Percentiles rank a stretch among this genome's conserved stretches.
phyloP scores from a whole-genome alignment of 1,140 invertebrate genomes.

The Colletes gigas region DNA sequence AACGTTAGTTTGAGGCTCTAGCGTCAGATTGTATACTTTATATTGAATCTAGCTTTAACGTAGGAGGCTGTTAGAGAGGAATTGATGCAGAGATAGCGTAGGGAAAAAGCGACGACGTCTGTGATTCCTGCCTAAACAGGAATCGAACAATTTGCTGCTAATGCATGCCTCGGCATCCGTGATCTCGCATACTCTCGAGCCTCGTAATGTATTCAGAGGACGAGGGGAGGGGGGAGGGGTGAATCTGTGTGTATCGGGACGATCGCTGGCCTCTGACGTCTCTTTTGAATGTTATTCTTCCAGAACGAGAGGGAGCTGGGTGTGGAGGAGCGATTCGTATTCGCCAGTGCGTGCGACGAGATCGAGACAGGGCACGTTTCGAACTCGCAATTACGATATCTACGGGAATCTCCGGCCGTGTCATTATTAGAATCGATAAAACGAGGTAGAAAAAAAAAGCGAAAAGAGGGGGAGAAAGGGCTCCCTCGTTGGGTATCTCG shows the following conservation, averaged over 20 bases:
- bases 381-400: slow-evolving; percentile 55
- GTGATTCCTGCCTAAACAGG: not conserved
- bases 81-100: too few species aligned
- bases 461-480: not conserved
- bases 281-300: slow-evolving; percentile 65
- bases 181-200: slow-evolving; percentile 69
- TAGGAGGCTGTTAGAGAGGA: too few species aligned
- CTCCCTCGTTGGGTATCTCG: not conserved
- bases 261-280: slow-evolving; percentile 56
- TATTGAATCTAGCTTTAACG: too few species aligned
- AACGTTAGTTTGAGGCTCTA: too few species aligned
- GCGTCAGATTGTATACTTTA: too few species aligned
- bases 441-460: not conserved
- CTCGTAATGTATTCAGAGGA: slow-evolving; percentile 69
- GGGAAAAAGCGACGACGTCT: not conserved
- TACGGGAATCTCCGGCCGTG: slow-evolving; percentile 44
- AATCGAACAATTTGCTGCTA: slow-evolving; percentile 39
- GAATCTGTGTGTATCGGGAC: slow-evolving; percentile 66
- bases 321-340: slow-evolving; percentile 35
- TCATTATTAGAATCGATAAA: slow-evolving; percentile 49
- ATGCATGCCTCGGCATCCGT: slow-evolving; percentile 56
- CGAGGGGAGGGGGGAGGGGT: not conserved
- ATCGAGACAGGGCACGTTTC: slow-evolving; percentile 74
- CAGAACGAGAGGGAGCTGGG: slow-evolving; percentile 9
- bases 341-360: slow-evolving; percentile 55